Conservation (phyloP, 2,113 vertebrate species). For the Leptobrachium ailaonicum region DNA sequence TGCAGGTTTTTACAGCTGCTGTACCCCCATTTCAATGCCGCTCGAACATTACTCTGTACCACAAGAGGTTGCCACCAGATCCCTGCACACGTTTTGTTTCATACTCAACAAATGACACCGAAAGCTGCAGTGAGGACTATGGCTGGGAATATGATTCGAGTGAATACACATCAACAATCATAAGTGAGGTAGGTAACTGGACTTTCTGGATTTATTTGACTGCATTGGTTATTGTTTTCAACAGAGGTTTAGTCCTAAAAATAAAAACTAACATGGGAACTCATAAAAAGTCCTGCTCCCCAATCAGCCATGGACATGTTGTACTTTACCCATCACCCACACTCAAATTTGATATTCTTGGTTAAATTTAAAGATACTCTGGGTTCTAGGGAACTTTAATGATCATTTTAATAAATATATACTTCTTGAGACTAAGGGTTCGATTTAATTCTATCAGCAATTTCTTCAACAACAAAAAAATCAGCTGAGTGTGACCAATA, state of each 20-base stretch:
- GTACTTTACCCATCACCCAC: neutral
- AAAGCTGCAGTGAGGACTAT: conserved; percentile 49
- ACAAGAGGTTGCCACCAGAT: neutral
- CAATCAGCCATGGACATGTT: neutral
- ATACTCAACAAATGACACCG: conserved; percentile 13
- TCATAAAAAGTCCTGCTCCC: too few species aligned
- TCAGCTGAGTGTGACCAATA: too few species aligned
- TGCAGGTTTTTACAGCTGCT: conserved; percentile 45
- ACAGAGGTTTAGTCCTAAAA: too few species aligned
- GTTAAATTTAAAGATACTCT: too few species aligned
- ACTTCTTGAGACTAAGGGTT: too few species aligned
- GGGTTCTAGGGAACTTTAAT: too few species aligned
- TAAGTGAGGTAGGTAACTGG: conserved; percentile 53
- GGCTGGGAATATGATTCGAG: conserved; percentile 31
- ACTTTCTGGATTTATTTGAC: too few species aligned
- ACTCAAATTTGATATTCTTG: too few species aligned
- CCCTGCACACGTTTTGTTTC: conserved; percentile 6
- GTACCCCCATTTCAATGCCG: conserved; percentile 20
- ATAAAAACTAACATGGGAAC: too few species aligned
- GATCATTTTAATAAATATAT: neutral
- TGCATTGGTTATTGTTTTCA: too few species aligned
- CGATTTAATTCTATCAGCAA: too few species aligned
- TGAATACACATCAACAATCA: conserved; percentile 50
- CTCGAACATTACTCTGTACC: conserved; percentile 23
- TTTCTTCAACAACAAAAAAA: too few species aligned